A percentile compares a stretch with the other conserved stretches of the same genome.
phyloP scores from a whole-genome alignment of 2,888 invertebrate species.

The Torymus aiolomorphi region DNA sequence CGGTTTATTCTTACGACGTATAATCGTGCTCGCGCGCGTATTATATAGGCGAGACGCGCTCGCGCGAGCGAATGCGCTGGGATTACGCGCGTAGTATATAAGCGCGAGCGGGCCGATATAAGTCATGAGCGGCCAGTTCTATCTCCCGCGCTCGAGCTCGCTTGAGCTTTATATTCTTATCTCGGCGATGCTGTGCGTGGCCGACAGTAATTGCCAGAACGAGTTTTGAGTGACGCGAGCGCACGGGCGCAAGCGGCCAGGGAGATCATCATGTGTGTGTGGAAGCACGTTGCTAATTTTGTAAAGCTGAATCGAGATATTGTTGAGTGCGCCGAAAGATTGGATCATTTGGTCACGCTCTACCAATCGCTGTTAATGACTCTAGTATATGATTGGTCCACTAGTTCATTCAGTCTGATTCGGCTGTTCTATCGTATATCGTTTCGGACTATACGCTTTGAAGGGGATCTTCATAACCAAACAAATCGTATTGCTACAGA shows the following conservation, averaged over 20 bases:
- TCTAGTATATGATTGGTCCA: no score
- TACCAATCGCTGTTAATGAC: constrained; percentile 15
- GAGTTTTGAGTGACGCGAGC: constrained; percentile 62
- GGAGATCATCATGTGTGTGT: background rate
- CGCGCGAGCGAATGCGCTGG: background rate
- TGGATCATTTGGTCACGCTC: constrained; percentile 33
- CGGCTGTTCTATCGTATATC: no score
- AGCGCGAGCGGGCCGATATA: constrained; percentile 29
- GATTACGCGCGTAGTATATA: constrained; percentile 38
- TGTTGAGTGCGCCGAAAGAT: constrained; percentile 22
- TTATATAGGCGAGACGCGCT: constrained; percentile 18
- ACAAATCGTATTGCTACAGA: no score
- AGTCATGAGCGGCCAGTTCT: constrained; percentile 6
- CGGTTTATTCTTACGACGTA: constrained; percentile 52
- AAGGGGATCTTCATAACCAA: no score
- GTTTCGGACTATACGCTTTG: no score
- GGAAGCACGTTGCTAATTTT: constrained; percentile 29
- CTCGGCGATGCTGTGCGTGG: constrained; percentile 57
- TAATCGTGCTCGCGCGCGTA: constrained; percentile 28
- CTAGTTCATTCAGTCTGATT: no score
- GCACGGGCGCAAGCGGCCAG: background rate
- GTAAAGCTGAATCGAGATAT: constrained; percentile 33
- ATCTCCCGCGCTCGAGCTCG: background rate
- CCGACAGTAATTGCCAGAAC: constrained; percentile 60
- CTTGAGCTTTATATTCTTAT: constrained; percentile 50